Base-by-base conservation (phyloP, 2,113 vertebrate species). In the Ameiurus melas region DNA sequence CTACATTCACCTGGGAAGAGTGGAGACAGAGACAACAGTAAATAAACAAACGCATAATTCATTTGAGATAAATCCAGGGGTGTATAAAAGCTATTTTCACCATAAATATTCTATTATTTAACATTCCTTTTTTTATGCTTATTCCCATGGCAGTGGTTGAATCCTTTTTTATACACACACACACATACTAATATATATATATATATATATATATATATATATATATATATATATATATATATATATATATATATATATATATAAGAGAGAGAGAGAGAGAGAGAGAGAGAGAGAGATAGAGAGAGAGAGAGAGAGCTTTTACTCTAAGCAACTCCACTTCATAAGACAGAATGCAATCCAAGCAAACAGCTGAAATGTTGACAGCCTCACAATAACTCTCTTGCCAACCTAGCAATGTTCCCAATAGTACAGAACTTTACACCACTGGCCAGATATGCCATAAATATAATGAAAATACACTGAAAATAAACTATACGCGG, bases 1-100 rank as follows among this genome's bases (percentile, higher is more conserved):
- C 82, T 70, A 89, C 92, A 94, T 93, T 88, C 85, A 94, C 89
- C 95, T 95, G 91, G 27, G 57, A 27, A 83, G 4, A 13, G 25
- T 92, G 89, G 22, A 94, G 47, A 90, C 92, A 13, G 6, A 77
- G 71, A 39, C 8, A 12, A 43, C 1, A 5, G 25, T 62, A 20
- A n/a, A 22, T 36, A 51, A 51, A 55, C 9, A 16, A 43, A 43
- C 62, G 20, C 14, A 43, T 3, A 39, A 3, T 20, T 43, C 20
- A 14, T 30, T 66, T 66, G 13, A 30, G 33, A 39, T 19, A 20
- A 20, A 73, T 17, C 30, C 68, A 17, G 1, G 66, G n/a, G 14
- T 70, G 66, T 70, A 17, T 66, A 3, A 70, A 71, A 36, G 17
- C 1, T 16, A 13, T 39, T 53, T 16, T 16, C 2, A 75, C 8